Evolutionary conservation across 1,140 invertebrate genomes (phyloP), one percentile per base, ranked within the genome.

Genomic region (Drosophila obscura): DNA sequence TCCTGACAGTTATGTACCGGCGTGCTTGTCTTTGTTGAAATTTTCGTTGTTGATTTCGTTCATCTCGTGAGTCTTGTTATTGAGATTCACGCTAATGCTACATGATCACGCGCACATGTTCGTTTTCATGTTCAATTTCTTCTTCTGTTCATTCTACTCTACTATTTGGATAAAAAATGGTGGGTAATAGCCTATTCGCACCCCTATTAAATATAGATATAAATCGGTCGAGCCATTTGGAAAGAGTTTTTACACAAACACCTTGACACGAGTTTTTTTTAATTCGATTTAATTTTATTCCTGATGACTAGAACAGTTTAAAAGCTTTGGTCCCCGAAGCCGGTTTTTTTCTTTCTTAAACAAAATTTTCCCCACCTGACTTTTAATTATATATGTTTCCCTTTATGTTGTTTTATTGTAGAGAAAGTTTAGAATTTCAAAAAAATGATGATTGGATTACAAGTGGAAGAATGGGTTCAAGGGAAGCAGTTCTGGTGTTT

Each of bases 401-500:
- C 9, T 51, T 45, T 57, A 2, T 50, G 5, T 2, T 53, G 19
- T 77, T 73, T 13, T 52, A 59, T 61, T 61, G 26, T 62, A 63
- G 79, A 67, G 24, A 48, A 24, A 80, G 43, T 62, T 58, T 73
- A 45, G 58, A 82, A 5, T 51, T 52, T 35, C 46, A 46, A 57
- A 74, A 57, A 44, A 65, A 88, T n/a, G 62, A 80, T 64, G 72
- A 89, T 65, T 92, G 91, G 91, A 80, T 92, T 58, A 88, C 91
- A 5, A 91, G 90, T 83, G 91, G 91, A 53, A 79, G 77, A 58
- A 26, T 91, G 49, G 91, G 91, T 5, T 91, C 91, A 1, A 83
- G 84, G 6, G 91, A 91, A 52, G 88, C 88, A 13, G 91, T 92
- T 41, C 73, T 92, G 15, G 80, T 92, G 5, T 92, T 92, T 57